Evolutionary conservation across 2,797 vertebrate species (phyloP).

Genomic region (Philypnodon macrostomus): DNA sequence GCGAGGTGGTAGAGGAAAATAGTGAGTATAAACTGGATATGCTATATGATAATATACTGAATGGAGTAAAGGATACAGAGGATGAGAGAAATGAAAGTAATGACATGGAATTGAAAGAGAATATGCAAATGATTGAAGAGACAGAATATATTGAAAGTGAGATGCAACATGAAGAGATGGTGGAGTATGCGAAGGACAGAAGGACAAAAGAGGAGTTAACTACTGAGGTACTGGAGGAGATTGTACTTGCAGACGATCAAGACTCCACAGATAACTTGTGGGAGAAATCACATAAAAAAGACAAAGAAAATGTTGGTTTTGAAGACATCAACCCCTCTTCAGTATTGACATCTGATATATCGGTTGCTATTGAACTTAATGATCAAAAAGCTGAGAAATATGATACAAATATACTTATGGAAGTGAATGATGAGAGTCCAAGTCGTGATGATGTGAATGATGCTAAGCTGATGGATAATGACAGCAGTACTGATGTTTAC

Average conservation of each 20-base stretch:
- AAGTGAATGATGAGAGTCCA: not conserved
- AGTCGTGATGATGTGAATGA: too few species aligned
- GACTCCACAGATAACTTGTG: not conserved
- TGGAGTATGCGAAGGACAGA: constrained; percentile 7
- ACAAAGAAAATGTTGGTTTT: not conserved
- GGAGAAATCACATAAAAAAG: not conserved
- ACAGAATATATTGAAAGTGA: not conserved
- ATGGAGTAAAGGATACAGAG: not conserved
- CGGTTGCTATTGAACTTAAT: not conserved
- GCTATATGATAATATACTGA: not conserved
- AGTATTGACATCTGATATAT: not conserved
- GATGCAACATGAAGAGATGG: not conserved
- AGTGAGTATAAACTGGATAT: not conserved
- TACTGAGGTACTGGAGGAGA: not conserved
- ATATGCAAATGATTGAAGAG: too few species aligned
- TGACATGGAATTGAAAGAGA: not conserved
- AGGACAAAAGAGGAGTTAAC: not conserved
- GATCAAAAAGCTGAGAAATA: not conserved
- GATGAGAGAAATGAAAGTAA: not conserved
- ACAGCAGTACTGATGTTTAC: not conserved
- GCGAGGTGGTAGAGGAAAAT: not conserved
- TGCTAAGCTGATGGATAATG: not conserved
- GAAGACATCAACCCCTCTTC: not conserved
- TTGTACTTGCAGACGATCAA: not conserved
- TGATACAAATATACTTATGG: constrained; percentile 9